These are phyloP conservation scores for Antennarius maculatus DNA, from an alignment of 2,797 vertebrate genomes.

Conservation along the genomic window DNA sequence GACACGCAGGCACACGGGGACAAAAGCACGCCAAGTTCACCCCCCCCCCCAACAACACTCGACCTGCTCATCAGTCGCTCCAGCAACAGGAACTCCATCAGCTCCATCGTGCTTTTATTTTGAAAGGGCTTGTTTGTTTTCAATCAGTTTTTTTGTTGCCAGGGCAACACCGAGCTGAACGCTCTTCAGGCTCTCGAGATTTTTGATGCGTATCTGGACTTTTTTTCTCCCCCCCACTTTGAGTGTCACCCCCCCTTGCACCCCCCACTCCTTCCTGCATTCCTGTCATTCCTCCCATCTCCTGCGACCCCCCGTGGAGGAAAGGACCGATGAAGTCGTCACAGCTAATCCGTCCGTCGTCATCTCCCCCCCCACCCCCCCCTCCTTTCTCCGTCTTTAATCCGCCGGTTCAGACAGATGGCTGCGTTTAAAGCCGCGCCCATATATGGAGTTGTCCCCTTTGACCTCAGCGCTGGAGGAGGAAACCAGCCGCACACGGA, in stretches of 20 bases:
- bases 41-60: conserved; percentile 1
- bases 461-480: conserved; percentile 23
- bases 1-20: conserved; percentile 67
- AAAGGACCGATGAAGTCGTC: conserved; percentile 57
- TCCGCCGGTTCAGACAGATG: too few species aligned
- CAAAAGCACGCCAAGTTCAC: conserved; percentile 23
- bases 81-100: conserved; percentile 61
- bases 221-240: too few species aligned
- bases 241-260: too few species aligned
- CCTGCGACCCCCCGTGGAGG: conserved; percentile 31
- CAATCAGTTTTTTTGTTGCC: too few species aligned
- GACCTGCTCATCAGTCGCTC: conserved; percentile 57
- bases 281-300: conserved; percentile 57
- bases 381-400: conserved; percentile 3
- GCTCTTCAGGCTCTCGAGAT: too few species aligned
- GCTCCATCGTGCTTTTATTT: too few species aligned
- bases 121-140: too few species aligned
- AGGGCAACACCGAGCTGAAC: too few species aligned
- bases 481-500: neutral
- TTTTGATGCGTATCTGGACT: too few species aligned
- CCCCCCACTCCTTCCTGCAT: conserved; percentile 34
- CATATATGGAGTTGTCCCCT: conserved; percentile 2
- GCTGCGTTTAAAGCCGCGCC: too few species aligned
- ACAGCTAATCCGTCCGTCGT: conserved; percentile 57
- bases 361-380: conserved; percentile 16